Base-by-base conservation (phyloP, 23 tunicate genomes). In the Corella eumyota region DNA sequence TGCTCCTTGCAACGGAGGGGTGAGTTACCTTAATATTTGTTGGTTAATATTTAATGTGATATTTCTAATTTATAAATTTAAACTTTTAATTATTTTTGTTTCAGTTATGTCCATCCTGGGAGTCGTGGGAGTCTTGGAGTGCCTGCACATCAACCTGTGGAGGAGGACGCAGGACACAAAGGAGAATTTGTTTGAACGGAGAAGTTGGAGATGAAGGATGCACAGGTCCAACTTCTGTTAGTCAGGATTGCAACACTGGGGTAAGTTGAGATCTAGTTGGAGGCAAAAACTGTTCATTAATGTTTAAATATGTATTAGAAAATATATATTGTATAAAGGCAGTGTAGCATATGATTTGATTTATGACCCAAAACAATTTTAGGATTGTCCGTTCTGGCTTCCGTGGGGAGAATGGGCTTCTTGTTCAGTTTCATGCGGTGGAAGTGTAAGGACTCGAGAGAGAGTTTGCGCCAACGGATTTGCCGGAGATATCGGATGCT, bases 301-400 rank as follows among this genome's bases (percentile, higher is more conserved):
- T 40, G 13, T 9, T 9, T n/a, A n/a, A n/a, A n/a, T n/a, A n/a
- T n/a, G n/a, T n/a, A n/a, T n/a, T n/a, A n/a, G n/a, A n/a, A n/a
- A n/a, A n/a, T n/a, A n/a, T n/a, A n/a, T n/a, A n/a, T n/a, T n/a
- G n/a, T n/a, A n/a, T n/a, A n/a, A n/a, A n/a, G n/a, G n/a, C n/a
- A n/a, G n/a, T n/a, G n/a, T n/a, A n/a, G n/a, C n/a, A n/a, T n/a
- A n/a, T n/a, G n/a, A n/a, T n/a, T n/a, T n/a, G n/a, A n/a, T n/a
- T n/a, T n/a, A n/a, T n/a, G n/a, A n/a, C n/a, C n/a, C n/a, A n/a
- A n/a, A n/a, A n/a, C n/a, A n/a, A n/a, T n/a, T n/a, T n/a, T n/a
- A n/a, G n/a, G n/a, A n/a, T 66, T 58, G 46, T 1, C 56, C 76
- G 94, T 46, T 58, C 3, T 86, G 95, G 30, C 75, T 86, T 35